Base-by-base conservation (phyloP, 2,888 invertebrate genomes). In the Xestia xanthographa region DNA sequence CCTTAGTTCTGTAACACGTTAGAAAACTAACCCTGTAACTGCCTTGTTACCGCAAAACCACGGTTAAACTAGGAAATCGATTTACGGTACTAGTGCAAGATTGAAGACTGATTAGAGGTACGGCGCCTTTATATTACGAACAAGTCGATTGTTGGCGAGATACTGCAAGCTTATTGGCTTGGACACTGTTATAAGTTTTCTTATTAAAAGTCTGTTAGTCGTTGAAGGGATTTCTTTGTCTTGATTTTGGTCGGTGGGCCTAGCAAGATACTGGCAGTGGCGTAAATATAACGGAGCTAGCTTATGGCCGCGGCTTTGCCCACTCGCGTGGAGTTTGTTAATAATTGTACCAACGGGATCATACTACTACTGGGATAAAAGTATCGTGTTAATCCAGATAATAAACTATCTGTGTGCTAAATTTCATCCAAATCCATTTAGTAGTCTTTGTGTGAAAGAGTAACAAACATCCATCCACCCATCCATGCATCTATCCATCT, bases 41-140 rank as follows among this genome's bases (percentile, higher is more conserved):
- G 45, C 60, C 50, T 73, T 53, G 79, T 72, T 72, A 62, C 66
- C 5, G n/a, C 62, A 43, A 63, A 71, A 83, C 67, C 70, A 50
- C 70, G 26, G 62, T 29, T 67, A 72, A 86, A 81, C 80, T 87
- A 71, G 83, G 68, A 88, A 88, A 91, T 90, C 90, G 91, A 90
- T 91, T 90, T 86, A 81, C 82, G 69, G 76, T 58, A 79, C 56
- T 75, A 66, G 72, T 77, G 72, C 77, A 71, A 86, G 87, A 85
- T 88, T 85, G 81, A 80, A 72, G 75, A 71, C 80, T 86, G 88
- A 87, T 88, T 86, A 87, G 72, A 84, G 75, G 71, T 66, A 63
- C 66, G 62, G 63, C 56, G 78, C 80, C 71, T 75, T 68, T 79
- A 66, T 82, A 45, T 67, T 74, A 70, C 56, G 48, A 74, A 65